Base-by-base conservation (phyloP, 2,888 invertebrate species). In the Polia nebulosa region DNA sequence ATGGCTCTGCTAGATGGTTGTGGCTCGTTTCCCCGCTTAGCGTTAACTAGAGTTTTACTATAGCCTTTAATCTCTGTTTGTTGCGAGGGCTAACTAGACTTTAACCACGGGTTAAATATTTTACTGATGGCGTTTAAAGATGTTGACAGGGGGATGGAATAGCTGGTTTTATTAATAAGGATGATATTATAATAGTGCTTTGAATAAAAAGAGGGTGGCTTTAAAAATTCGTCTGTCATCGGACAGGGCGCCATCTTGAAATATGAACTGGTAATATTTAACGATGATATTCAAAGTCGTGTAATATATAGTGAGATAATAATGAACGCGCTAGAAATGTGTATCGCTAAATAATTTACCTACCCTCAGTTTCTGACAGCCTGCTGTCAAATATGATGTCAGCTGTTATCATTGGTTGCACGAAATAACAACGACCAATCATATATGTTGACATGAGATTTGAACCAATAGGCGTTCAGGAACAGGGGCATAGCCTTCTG, bases 1-100 rank as follows among this genome's bases (percentile, higher is more conserved):
- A 91, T 89, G 94, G 88, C 95, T 95, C 85, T 95, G 95, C 89
- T 95, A 94, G 90, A 80, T 74, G 93, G 92, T 92, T 93, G 93
- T 93, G 93, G 84, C 80, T 81, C 85, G 91, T 89, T 91, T 90
- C 83, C 83, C 78, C 81, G 92, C 91, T 91, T 91, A 85, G 82
- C 86, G 82, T 79, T 86, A 72, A 76, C 79, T 87, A 87, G 82
- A 89, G 88, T 91, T 91, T 92, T 87, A 90, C 72, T 79, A 51
- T 88, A 88, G 88, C 84, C 86, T 85, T 87, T 87, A 85, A 84
- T 80, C 76, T 84, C 81, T 81, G 60, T 82, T 62, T 59, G 55
- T 65, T 72, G 45, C 63, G 45, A 51, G 44, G 45, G 47, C 61
- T 63, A 76, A 51, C 58, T 62, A 75, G 56, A 55, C 13, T 58